Base-by-base conservation (phyloP, 1,140 invertebrate genomes). In the Eupeodes corollae region DNA sequence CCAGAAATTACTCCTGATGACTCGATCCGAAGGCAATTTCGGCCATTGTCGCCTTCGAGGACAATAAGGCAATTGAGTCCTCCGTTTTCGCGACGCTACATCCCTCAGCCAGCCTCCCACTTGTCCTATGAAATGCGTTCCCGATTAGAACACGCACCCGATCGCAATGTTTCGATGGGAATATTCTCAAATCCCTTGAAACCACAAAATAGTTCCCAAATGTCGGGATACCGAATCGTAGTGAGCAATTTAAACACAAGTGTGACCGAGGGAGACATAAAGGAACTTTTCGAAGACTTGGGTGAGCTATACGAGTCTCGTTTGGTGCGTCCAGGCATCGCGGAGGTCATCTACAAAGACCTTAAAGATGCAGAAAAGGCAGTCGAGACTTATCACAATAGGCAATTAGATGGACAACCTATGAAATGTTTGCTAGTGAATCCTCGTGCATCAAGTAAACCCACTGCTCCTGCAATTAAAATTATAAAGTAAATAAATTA, bases 211-310 rank as follows among this genome's bases (percentile, higher is more conserved):
- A 33, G 54, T 18, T 18, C 40, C 32, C 12, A 47, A 47, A 30
- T 15, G 14, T 67, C 73, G 11, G 85, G 85, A 49, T 85, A 82
- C 59, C 73, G 85, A 57, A 86, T 89, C 57, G 79, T 88, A 50
- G 87, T 94, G 0, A 90, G 88, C 46, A 94, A 93, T 73, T 75
- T 94, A 40, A 83, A 89, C 55, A 73, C 77, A 2, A 82, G 81
- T 54, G 91, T 93, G 1, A 90, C 86, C 6, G 84, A 86, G 52
- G 82, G 88, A 56, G 91, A 94, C 70, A 90, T 94, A 52, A 82
- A 87, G 79, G 91, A 96, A 72, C 73, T 96, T 40, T 95, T 95
- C 75, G 88, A 88, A 60, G 89, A 91, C 61, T 83, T 95, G 48
- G 91, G 91, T 11, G 80, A 87, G 40, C 75, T 96, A 58, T 70